phyloP scores from a whole-genome alignment of 2,113 vertebrate genomes.

The Salvator merianae region DNA sequence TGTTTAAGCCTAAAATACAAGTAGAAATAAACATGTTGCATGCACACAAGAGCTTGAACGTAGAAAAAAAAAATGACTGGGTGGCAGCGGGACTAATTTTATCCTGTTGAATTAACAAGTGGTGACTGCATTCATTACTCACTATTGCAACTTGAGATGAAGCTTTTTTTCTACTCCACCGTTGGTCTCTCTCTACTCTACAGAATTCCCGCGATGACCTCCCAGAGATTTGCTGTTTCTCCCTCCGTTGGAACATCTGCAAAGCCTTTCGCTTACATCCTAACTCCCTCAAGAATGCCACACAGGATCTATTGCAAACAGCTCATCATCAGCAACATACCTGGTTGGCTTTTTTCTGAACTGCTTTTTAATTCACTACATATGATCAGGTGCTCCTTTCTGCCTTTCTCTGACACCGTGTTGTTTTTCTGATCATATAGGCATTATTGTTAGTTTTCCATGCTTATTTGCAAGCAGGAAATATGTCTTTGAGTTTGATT shows the following conservation, averaged over 20 bases:
- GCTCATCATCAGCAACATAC: background rate
- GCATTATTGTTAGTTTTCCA: background rate
- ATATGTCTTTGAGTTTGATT: background rate
- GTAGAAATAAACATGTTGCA: accelerated
- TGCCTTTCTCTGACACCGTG: background rate
- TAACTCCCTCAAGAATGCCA: background rate
- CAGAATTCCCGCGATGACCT: background rate
- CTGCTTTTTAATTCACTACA: background rate
- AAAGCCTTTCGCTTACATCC: constrained; percentile 31
- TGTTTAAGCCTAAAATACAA: background rate
- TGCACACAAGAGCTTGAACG: accelerated
- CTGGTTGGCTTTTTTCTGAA: background rate
- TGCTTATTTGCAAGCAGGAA: accelerated
- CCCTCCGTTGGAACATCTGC: background rate
- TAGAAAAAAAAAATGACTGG: background rate
- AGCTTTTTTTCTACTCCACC: background rate
- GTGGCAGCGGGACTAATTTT: constrained; percentile 20
- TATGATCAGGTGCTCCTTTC: background rate
- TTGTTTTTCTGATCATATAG: background rate
- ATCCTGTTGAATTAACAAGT: constrained; percentile 15
- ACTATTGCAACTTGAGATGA: background rate
- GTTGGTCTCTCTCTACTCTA: background rate
- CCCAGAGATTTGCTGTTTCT: background rate
- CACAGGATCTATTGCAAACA: background rate
- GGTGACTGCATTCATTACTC: background rate